Conservation (phyloP, 37 sponge, comb jelly and placozoan genomes). For the Cladorhizidae sp. region DNA sequence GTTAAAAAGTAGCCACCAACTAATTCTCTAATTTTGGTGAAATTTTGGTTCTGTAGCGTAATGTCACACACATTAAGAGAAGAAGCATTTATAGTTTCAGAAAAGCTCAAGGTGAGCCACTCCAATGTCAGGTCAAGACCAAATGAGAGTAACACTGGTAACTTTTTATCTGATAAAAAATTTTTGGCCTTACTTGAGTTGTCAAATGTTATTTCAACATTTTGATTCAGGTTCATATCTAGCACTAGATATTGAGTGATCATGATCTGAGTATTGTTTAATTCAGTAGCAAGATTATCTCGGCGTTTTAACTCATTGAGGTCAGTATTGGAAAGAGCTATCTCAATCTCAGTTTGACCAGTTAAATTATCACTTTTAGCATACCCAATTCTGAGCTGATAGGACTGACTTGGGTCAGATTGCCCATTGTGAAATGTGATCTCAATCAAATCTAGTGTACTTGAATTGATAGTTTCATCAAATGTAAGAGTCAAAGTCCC, state of each 20-base stretch:
- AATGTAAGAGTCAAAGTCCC: conserved; percentile 74
- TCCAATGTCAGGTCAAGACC: conserved; percentile 74
- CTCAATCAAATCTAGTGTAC: conserved; percentile 44
- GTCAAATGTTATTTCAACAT: conserved; percentile 37
- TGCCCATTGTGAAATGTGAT: conserved; percentile 56
- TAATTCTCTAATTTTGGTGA: conserved; percentile 26
- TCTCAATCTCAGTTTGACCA: conserved; percentile 57
- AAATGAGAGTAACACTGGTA: conserved; percentile 58
- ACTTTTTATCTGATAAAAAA: conserved; percentile 52
- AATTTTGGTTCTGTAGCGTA: conserved; percentile 44
- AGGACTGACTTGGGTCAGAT: conserved; percentile 36
- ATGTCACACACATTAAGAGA: conserved; percentile 57
- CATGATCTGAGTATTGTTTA: conserved; percentile 49
- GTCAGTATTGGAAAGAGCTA: conserved; percentile 72
- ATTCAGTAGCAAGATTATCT: conserved; percentile 45
- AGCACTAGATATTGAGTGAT: conserved; percentile 52
- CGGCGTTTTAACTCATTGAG: conserved; percentile 89
- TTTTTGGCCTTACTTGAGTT: conserved; percentile 24
- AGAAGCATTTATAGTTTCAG: conserved; percentile 81
- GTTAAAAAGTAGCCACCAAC: conserved; percentile 43
- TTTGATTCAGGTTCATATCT: conserved; percentile 86
- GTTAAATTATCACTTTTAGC: conserved; percentile 35
- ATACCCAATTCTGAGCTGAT: conserved; percentile 48
- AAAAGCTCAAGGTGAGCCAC: conserved; percentile 68
- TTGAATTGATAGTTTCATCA: conserved; percentile 86